A percentile compares a stretch with the other conserved stretches of the same genome.
Evolutionary conservation across 2,888 invertebrate genomes (phyloP).

Genomic region (Tiliacea citrago): DNA sequence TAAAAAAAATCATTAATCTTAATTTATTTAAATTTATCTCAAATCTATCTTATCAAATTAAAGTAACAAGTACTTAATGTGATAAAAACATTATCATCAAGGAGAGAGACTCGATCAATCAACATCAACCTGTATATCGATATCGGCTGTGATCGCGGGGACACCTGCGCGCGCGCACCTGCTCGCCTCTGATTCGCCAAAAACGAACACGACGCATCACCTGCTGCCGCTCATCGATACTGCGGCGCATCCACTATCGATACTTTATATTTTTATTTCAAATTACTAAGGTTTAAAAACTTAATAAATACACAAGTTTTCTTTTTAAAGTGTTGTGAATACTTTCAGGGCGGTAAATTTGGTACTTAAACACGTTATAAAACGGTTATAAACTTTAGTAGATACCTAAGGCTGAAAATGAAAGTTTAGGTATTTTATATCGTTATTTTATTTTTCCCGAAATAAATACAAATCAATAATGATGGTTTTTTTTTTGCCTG

Average conservation of each 20-base stretch:
- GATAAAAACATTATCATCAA: not conserved
- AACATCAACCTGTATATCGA: constrained; percentile 78
- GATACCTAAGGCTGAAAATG: not conserved
- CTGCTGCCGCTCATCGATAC: constrained; percentile 82
- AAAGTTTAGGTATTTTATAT: not conserved
- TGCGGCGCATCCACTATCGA: constrained; percentile 47
- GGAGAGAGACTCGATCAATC: constrained; percentile 54
- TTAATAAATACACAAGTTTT: not conserved
- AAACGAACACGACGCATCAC: constrained; percentile 84
- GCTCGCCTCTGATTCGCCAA: constrained; percentile 88
- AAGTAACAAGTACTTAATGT: not conserved
- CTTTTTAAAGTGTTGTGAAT: not conserved
- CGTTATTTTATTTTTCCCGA: not conserved
- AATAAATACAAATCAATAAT: not conserved
- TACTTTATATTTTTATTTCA: constrained; percentile 44
- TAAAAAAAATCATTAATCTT: not conserved
- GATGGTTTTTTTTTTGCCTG: not conserved
- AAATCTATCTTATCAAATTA: not conserved
- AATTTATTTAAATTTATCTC: not conserved
- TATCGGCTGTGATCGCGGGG: constrained; percentile 84
- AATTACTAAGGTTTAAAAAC: constrained; percentile 23
- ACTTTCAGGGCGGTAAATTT: not conserved
- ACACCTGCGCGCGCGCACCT: constrained; percentile 85
- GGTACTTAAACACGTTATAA: not conserved
- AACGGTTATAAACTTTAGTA: not conserved